These are phyloP conservation scores for Pomatostomus ruficeps DNA, from an alignment of 2,113 vertebrate species.

Conservation along the genomic window DNA sequence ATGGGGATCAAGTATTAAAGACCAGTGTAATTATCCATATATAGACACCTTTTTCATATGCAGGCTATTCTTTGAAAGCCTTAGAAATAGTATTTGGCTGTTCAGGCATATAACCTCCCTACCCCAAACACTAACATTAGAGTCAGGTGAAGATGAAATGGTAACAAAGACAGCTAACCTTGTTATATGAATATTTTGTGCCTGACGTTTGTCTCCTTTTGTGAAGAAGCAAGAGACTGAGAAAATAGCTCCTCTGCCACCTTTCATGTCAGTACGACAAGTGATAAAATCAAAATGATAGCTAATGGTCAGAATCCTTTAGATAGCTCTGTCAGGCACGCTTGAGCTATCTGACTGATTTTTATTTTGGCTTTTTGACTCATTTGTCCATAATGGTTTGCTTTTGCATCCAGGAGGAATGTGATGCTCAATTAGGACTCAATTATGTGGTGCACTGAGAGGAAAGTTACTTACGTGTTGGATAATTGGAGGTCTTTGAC, in stretches of 20 bases:
- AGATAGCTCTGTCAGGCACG: slow-evolving; percentile 16
- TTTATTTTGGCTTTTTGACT: slow-evolving; percentile 51
- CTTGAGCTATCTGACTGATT: slow-evolving; percentile 31
- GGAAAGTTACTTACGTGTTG: not conserved
- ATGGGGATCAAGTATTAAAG: not conserved
- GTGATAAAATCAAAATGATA: not conserved
- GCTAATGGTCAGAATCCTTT: slow-evolving; percentile 51
- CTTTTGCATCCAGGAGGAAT: slow-evolving; percentile 31
- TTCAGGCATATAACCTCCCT: not conserved
- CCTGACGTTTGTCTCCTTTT: not conserved
- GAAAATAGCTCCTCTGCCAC: slow-evolving; percentile 34
- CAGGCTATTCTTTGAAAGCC: not conserved
- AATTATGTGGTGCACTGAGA: not conserved
- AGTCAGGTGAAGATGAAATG: not conserved
- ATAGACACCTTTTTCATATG: not conserved
- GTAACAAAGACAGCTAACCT: not conserved
- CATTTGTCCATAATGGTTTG: slow-evolving; percentile 14
- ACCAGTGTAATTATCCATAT: not conserved
- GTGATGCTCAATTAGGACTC: slow-evolving; percentile 38
- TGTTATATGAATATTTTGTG: not conserved
- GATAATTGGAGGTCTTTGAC: not conserved
- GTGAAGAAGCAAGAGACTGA: slow-evolving; percentile 7
- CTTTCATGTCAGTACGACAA: slow-evolving; percentile 23
- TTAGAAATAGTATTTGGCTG: not conserved
- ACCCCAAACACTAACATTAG: not conserved